Base-by-base conservation (phyloP, 2,888 invertebrate genomes). In the Girardia tigrina region DNA sequence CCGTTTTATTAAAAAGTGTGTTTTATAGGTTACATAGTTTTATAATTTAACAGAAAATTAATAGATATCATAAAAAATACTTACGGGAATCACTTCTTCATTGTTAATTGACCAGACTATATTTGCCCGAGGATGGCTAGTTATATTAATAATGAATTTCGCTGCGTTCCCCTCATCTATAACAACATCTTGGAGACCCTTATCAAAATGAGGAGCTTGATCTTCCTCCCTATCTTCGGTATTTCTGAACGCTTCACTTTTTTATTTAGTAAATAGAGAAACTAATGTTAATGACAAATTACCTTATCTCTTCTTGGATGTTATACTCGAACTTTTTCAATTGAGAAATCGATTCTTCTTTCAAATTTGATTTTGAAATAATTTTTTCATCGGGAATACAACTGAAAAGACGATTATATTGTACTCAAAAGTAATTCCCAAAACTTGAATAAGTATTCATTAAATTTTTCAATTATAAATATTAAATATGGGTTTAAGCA, bases 301-400 rank as follows among this genome's bases (percentile, higher is more conserved):
- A 56, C 56, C 23, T 56, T 12, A 56, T 56, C 23, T 56, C 56
- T 56, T 56, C 56, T 56, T 56, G 56, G 23, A 56, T 56, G n/a
- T 56, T 56, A 56, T 23, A 20, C 23, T 56, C 56, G n/a, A 56
- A 56, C 23, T 56, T 56, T 56, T 56, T 56, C 56, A 56, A n/a
- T 56, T 56, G 56, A 56, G 56, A 56, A 56, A 56, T 56, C 4
- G 56, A 56, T 20, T n/a, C n/a, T 56, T 56, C 56, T 6, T 56
- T 56, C 56, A 56, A 56, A 56, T 56, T 4, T 56, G 56, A 56
- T n/a, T 56, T 56, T 16, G 56, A 56, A 56, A 56, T 23, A 20
- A 56, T 56, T 16, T 56, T 56, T 56, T 56, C 56, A 56, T 56
- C 56, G 2, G 56, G 56, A 56, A 56, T 56, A 56, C 56, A 56